Evolutionary conservation across 2,888 invertebrate genomes (phyloP).

Genomic region (Rhingia rostrata): DNA sequence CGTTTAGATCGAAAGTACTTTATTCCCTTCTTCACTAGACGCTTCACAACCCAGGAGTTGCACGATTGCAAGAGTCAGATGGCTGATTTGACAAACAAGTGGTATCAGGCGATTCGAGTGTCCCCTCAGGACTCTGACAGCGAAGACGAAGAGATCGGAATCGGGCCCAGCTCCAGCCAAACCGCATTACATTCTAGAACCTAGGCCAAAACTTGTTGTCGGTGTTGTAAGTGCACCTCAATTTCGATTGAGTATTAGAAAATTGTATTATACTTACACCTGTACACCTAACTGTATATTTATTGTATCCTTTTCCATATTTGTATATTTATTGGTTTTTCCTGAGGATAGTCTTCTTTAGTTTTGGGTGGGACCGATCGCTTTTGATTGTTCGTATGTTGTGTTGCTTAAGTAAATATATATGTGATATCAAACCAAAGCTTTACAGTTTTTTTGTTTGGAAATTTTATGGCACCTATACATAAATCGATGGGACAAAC

Average conservation of each 20-base stretch:
- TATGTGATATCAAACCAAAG: conserved; percentile 71
- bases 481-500: background rate
- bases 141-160: conserved; percentile 84
- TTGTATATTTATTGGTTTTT: too few species aligned
- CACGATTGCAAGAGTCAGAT: conserved; percentile 98
- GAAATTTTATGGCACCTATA: background rate
- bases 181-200: conserved; percentile 55
- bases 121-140: conserved; percentile 94
- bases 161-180: conserved; percentile 79
- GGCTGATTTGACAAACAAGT: conserved; percentile 97
- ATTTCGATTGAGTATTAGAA: conserved; percentile 42
- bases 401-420: conserved; percentile 71
- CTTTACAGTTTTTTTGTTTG: conserved; percentile 2
- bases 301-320: conserved; percentile 21
- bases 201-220: conserved; percentile 4
- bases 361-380: conserved; percentile 38
- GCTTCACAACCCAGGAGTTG: conserved; percentile 97
- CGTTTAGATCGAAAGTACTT: conserved; percentile 96
- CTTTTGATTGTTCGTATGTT: conserved; percentile 67
- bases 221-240: background rate
- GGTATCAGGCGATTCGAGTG: conserved; percentile 97
- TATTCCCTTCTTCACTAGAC: conserved; percentile 97
- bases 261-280: conserved; percentile 49
- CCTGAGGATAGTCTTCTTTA: background rate
- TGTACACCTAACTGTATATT: conserved; percentile 49